phyloP scores from a whole-genome alignment of 2,797 vertebrate species.

The Hemibagrus guttatus region DNA sequence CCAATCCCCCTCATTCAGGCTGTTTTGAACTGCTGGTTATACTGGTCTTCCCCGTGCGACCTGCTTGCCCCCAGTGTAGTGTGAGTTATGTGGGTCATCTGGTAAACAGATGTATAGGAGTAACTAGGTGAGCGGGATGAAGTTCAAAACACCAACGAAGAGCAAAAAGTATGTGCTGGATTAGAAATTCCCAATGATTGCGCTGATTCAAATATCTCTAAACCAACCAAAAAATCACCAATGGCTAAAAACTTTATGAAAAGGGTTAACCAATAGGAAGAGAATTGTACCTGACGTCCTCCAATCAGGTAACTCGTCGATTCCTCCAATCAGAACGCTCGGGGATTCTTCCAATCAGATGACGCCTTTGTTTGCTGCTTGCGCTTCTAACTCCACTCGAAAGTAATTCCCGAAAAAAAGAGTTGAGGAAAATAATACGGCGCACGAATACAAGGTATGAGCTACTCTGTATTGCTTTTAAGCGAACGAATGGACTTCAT shows the following conservation, averaged over 20 bases:
- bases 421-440: constrained; percentile 48
- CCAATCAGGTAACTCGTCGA: not conserved
- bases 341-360: constrained; percentile 52
- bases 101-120: too few relatives aligned
- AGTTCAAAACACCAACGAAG: not conserved
- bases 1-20: not conserved
- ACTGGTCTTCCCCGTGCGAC: not conserved
- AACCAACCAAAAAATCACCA: constrained; percentile 46
- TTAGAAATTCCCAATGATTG: not conserved
- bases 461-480: not conserved
- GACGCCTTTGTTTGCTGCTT: constrained; percentile 31
- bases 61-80: not conserved
- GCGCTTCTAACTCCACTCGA: constrained; percentile 45
- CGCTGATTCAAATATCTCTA: not conserved
- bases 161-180: not conserved
- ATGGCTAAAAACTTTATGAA: not conserved
- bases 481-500: not conserved
- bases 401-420: constrained; percentile 42
- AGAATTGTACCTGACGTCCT: not conserved
- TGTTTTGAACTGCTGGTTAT: not conserved
- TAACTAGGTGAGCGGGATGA: not conserved
- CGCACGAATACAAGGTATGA: constrained; percentile 53
- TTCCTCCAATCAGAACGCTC: not conserved
- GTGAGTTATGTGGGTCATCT: not conserved
- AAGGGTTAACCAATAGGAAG: not conserved